Conservation (phyloP, 2,888 invertebrate genomes). For the Aporophyla nigra region DNA sequence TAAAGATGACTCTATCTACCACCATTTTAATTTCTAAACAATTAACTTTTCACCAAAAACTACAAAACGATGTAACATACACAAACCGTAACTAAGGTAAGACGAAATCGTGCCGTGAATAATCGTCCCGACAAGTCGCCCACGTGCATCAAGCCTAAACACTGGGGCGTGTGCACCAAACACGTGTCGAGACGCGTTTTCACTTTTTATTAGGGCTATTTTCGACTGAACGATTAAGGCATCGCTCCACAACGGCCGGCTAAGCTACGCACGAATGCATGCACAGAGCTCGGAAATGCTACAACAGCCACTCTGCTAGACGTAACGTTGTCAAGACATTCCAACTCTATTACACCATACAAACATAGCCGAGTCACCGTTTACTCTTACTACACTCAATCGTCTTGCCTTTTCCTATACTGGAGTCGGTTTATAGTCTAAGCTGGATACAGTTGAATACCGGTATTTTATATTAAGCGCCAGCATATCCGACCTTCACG, state of each 20-base stretch:
- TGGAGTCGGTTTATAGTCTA: too few relatives aligned
- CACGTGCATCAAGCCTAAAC: conserved; percentile 60
- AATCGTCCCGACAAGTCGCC: conserved; percentile 50
- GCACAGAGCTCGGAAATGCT: not conserved
- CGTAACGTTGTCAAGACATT: not conserved
- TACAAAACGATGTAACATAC: conserved; percentile 17
- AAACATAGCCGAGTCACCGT: not conserved
- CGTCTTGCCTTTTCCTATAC: too few relatives aligned
- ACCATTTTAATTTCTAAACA: not conserved
- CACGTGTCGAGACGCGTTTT: conserved; percentile 61
- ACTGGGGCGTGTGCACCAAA: conserved; percentile 39
- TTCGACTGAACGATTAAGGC: conserved; percentile 54
- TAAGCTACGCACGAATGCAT: not conserved
- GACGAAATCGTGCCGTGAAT: conserved; percentile 55
- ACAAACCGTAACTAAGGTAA: conserved; percentile 22
- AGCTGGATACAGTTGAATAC: too few relatives aligned
- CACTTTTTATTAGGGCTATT: conserved; percentile 70
- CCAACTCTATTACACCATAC: too few relatives aligned
- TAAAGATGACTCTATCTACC: not conserved
- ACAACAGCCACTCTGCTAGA: not conserved
- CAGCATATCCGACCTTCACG: too few relatives aligned
- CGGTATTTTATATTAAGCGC: too few relatives aligned
- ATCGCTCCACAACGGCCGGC: not conserved
- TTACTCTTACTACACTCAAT: not conserved
- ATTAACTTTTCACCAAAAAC: not conserved